Evolutionary conservation across 2,888 invertebrate species (phyloP), one percentile per base, ranked within the genome.

Genomic region (Lasius fuliginosus): DNA sequence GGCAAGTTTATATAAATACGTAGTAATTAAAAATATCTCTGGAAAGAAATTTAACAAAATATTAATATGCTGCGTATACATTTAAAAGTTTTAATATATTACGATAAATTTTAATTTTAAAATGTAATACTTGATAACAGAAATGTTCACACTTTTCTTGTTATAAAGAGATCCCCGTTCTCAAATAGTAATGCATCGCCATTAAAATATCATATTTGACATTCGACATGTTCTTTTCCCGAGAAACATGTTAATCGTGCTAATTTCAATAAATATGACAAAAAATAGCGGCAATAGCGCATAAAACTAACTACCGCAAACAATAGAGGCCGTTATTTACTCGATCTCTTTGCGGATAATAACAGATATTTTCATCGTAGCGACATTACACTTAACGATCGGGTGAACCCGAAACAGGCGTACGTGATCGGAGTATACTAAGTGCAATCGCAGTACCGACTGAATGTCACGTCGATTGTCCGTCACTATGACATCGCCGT

Each of bases 381-480:
- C 64, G 36, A 36, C 23, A 42, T 68, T 68, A 33, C n/a, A 42
- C 42, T 58, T 58, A 77, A 79, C 58, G 58, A 23, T 79, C 58
- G 2, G 18, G 46, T 79, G 46, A 71, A 82, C 60, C 42, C 18
- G 33, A 49, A 74, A 56, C 60, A 42, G 49, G 64, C 76, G 23
- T 30, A 87, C 87, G 88, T 85, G 87, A 76, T 33, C 33, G n/a
- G 65, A 33, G 69, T 87, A 23, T 56, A 3, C 11, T 3, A 71
- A 71, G 12, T 46, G 75, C 82, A 83, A 27, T 86, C 79, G 82
- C 69, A 60, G 74, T 67, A 53, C 49, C 73, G 62, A 60, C 62
- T 83, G 84, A 79, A 60, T 65, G 83, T 87, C 87, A 85, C 87
- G 88, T 89, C 88, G 87, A 76, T 83, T 84, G 82, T 73, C 74